These are phyloP conservation scores for Drosophila kokeensis DNA, from an alignment of 2,888 invertebrate species.

Conservation along the genomic window DNA sequence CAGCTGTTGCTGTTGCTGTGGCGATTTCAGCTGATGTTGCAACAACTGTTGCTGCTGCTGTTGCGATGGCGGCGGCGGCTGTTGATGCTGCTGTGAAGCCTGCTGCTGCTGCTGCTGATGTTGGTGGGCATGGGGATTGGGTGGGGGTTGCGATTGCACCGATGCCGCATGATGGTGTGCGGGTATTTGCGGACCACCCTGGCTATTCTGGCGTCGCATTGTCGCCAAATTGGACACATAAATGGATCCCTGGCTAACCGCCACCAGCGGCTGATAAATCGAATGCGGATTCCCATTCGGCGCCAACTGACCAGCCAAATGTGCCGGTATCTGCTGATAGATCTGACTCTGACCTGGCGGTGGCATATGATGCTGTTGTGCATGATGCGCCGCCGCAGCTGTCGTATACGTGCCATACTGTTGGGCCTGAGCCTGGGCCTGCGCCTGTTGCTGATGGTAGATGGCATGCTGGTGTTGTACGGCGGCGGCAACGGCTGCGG, in stretches of 20 bases:
- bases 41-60: slow-evolving; percentile 85
- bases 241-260: slow-evolving; percentile 82
- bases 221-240: slow-evolving; percentile 84
- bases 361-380: slow-evolving; percentile 81
- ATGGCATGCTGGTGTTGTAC: slow-evolving; percentile 87
- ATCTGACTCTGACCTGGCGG: slow-evolving; percentile 83
- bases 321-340: slow-evolving; percentile 84
- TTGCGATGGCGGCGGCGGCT: slow-evolving; percentile 44
- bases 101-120: slow-evolving; percentile 60
- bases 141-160: slow-evolving; percentile 67
- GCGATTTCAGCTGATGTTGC: slow-evolving; percentile 64
- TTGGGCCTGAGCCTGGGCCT: slow-evolving; percentile 63
- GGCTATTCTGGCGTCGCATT: slow-evolving; percentile 83
- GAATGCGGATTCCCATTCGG: slow-evolving; percentile 83
- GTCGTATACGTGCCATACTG: slow-evolving; percentile 83
- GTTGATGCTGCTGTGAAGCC: slow-evolving; percentile 59
- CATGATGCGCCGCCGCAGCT: slow-evolving; percentile 72
- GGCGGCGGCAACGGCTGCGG: slow-evolving; percentile 86
- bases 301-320: slow-evolving; percentile 76
- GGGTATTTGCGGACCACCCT: slow-evolving; percentile 80
- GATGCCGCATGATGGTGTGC: slow-evolving; percentile 70
- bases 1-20: slow-evolving; percentile 69
- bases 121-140: slow-evolving; percentile 63
- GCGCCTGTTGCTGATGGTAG: slow-evolving; percentile 82
- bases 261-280: slow-evolving; percentile 83